A percentile compares a stretch with the other conserved stretches of the same genome.
These are phyloP conservation scores for Brachirus orientalis DNA, from an alignment of 2,113 vertebrate genomes.

Conservation along the genomic window DNA sequence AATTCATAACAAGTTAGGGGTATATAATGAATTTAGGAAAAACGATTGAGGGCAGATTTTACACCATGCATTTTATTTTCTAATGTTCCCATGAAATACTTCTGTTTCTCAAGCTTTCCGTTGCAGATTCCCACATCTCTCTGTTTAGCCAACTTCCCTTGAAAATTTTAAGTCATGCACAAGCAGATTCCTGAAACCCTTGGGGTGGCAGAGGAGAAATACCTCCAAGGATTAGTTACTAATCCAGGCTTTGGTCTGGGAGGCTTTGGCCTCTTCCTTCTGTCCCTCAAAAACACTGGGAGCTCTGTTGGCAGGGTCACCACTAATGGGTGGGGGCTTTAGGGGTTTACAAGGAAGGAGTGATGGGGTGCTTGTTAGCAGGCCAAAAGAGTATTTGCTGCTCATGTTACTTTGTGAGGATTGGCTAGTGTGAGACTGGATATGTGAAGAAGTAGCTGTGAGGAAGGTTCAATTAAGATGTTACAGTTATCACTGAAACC, in stretches of 20 bases:
- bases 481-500: conserved; percentile 1
- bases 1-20: no score
- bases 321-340: conserved; percentile 62
- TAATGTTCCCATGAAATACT: conserved; percentile 44
- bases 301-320: conserved; percentile 61
- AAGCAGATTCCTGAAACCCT: conserved; percentile 68
- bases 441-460: not conserved
- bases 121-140: conserved; percentile 26
- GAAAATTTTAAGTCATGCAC: conserved; percentile 52
- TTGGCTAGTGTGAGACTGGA: conserved; percentile 15
- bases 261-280: conserved; percentile 63
- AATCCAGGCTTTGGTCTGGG: conserved; percentile 70
- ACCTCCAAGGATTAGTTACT: conserved; percentile 74
- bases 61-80: conserved; percentile 6
- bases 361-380: conserved; percentile 62
- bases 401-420: conserved; percentile 32
- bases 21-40: not conserved
- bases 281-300: conserved; percentile 67
- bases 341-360: conserved; percentile 47
- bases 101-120: conserved; percentile 12
- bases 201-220: conserved; percentile 52
- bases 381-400: conserved; percentile 45
- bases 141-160: conserved; percentile 29
- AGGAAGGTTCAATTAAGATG: not conserved
- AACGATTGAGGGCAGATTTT: conserved; percentile 17